Conservation (phyloP, 92 coral and sea anemone species). For the Palythoa caribaeorum region DNA sequence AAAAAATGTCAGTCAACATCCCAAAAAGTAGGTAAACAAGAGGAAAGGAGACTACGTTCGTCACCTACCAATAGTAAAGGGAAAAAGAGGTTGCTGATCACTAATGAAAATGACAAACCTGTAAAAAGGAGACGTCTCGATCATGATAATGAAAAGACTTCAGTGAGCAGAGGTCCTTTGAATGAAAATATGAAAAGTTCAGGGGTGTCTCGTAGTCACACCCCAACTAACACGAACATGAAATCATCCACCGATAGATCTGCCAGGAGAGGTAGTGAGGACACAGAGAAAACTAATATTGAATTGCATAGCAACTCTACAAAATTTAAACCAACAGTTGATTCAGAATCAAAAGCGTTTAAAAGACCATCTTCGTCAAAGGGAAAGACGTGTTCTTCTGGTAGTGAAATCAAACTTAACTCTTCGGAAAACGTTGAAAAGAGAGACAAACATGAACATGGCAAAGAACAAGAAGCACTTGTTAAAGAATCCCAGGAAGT, state of each 20-base stretch:
- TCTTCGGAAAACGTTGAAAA: neutral
- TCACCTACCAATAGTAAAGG: slow-evolving; percentile 11
- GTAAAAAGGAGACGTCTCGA: slow-evolving; percentile 20
- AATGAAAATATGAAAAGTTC: neutral
- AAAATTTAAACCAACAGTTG: neutral
- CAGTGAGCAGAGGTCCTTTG: neutral
- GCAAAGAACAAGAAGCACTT: neutral
- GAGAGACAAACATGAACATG: neutral
- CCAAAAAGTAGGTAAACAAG: neutral
- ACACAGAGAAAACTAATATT: neutral
- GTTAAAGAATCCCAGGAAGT: neutral
- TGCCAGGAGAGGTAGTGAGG: neutral
- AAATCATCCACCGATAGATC: neutral
- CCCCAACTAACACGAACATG: neutral
- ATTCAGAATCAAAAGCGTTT: neutral
- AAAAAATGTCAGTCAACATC: neutral
- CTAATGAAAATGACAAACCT: slow-evolving; percentile 5
- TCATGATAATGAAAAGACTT: neutral
- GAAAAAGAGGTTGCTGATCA: neutral
- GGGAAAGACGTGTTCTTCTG: neutral
- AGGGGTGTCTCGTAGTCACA: neutral
- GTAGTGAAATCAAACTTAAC: neutral
- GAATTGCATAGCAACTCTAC: neutral
- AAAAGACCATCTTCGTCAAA: neutral
- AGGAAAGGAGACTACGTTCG: neutral